Conservation (phyloP, 2,113 vertebrate species). For the Stomatorhinus ivindoensis region DNA sequence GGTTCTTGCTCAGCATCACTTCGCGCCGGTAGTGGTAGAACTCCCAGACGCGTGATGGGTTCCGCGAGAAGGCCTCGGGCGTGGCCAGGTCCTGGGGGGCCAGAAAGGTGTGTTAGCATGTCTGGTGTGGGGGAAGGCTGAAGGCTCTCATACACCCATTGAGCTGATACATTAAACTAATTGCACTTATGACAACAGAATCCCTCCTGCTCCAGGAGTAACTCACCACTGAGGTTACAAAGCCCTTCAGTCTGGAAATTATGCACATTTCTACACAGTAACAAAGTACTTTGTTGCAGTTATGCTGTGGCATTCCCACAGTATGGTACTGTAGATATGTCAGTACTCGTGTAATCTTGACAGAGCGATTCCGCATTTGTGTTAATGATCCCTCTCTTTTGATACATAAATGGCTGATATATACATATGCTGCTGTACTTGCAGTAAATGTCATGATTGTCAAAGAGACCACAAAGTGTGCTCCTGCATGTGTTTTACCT, state of each 20-base stretch:
- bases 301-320: not conserved
- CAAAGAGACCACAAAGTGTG: not conserved
- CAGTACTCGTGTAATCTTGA: not conserved
- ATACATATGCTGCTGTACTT: not conserved
- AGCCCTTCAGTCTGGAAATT: not conserved
- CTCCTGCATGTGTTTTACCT: constrained; percentile 56
- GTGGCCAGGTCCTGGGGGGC: constrained; percentile 73
- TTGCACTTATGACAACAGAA: not conserved
- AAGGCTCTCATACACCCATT: not conserved
- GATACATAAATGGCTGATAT: not conserved
- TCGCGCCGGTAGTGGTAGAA: constrained; percentile 95
- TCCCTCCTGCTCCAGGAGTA: not conserved
- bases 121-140: not conserved
- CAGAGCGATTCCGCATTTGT: not conserved
- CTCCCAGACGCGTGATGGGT: constrained; percentile 91
- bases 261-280: not conserved
- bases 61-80: constrained; percentile 74
- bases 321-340: not conserved
- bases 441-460: not conserved
- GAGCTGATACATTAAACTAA: not conserved
- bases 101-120: not conserved
- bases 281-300: not conserved
- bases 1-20: constrained; percentile 74
- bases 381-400: not conserved
- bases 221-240: not conserved